phyloP scores from a whole-genome alignment of 2,888 invertebrate genomes.

The Ptycholaimellus sp. region DNA sequence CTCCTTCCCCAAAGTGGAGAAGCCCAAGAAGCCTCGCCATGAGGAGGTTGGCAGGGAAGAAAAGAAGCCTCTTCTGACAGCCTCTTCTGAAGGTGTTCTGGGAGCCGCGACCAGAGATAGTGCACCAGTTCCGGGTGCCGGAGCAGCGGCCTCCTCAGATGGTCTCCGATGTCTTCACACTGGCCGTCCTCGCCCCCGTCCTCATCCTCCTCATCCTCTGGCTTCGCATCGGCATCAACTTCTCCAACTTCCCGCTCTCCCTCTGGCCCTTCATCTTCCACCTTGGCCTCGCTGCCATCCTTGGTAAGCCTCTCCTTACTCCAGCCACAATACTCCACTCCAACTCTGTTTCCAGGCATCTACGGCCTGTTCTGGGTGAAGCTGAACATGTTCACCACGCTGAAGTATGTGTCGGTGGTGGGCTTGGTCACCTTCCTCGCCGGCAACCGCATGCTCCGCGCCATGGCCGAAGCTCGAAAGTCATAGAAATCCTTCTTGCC shows the following conservation, averaged over 20 bases:
- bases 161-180: conserved; percentile 71
- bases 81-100: too few relatives aligned
- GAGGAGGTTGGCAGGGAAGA: too few relatives aligned
- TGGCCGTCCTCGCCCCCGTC: conserved; percentile 53
- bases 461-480: conserved; percentile 12
- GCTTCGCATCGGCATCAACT: conserved; percentile 60
- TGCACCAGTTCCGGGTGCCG: conserved; percentile 65
- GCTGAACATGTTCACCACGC: conserved; percentile 81
- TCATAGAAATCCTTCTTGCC: conserved; percentile 3
- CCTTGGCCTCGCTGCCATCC: conserved; percentile 51
- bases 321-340: too few relatives aligned
- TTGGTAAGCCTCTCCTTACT: too few relatives aligned
- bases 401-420: conserved; percentile 60
- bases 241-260: conserved; percentile 52
- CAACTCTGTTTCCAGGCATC: conserved; percentile 39
- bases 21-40: too few relatives aligned
- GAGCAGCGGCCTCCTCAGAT: conserved; percentile 66
- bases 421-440: conserved; percentile 69
- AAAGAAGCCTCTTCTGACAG: too few relatives aligned
- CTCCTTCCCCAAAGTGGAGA: too few relatives aligned
- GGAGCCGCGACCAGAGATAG: conserved; percentile 16
- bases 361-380: conserved; percentile 75
- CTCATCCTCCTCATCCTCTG: conserved; percentile 58
- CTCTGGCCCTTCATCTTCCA: conserved; percentile 68
- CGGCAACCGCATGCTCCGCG: conserved; percentile 56